Conservation (phyloP, 1,140 invertebrate species). For the Thereuonema tuberculata region DNA sequence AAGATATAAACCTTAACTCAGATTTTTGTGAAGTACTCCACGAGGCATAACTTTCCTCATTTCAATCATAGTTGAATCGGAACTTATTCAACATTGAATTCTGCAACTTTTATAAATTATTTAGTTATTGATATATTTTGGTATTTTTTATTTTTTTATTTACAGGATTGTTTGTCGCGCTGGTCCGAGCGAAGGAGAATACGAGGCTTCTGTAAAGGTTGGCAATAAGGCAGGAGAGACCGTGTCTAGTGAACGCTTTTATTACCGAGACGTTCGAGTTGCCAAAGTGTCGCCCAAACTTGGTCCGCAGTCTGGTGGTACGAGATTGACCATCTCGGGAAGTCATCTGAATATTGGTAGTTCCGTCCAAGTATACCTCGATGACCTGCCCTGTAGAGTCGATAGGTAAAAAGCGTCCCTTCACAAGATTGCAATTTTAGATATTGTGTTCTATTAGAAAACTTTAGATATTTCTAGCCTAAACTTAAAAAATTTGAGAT, state of each 20-base stretch:
- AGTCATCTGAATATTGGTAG: constrained; percentile 88
- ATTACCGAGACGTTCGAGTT: constrained; percentile 65
- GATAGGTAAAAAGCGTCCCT: constrained; percentile 66
- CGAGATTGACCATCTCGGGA: constrained; percentile 76
- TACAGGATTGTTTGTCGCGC: constrained; percentile 67
- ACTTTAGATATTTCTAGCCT: no score
- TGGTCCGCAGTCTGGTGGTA: constrained; percentile 88
- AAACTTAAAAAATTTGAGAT: no score
- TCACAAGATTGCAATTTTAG: constrained; percentile 33
- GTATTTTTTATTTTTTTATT: neutral
- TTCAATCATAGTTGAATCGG: no score
- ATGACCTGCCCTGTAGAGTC: constrained; percentile 74
- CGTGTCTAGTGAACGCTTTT: constrained; percentile 73
- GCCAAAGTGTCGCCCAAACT: constrained; percentile 63
- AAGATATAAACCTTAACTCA: no score
- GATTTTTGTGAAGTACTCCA: no score
- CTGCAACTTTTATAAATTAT: no score
- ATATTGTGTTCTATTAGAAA: no score
- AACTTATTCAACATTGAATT: no score
- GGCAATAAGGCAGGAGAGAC: constrained; percentile 79
- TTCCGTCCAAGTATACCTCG: constrained; percentile 67
- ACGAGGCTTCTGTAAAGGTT: constrained; percentile 66
- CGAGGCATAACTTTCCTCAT: no score
- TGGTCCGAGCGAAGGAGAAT: constrained; percentile 53
- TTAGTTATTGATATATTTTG: no score